phyloP scores from a whole-genome alignment of 2,797 vertebrate species.

The Gymnopithys bicolor region DNA sequence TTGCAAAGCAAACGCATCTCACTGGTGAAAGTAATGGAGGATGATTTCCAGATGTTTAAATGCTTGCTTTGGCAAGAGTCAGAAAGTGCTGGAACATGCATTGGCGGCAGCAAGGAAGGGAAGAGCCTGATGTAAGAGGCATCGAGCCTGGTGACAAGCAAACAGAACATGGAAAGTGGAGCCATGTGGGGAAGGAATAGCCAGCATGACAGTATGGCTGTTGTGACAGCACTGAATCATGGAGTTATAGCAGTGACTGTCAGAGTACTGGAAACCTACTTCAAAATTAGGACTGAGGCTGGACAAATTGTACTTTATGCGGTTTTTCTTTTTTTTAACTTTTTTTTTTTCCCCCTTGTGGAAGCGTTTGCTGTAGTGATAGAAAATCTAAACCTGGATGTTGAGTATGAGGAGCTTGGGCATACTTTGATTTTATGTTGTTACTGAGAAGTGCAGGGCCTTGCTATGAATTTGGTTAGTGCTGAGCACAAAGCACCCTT shows the following conservation, averaged over 20 bases:
- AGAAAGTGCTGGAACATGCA: conserved; percentile 75
- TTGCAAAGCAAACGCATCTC: conserved; percentile 54
- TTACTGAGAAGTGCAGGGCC: background rate
- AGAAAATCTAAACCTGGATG: background rate
- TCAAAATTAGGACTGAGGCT: background rate
- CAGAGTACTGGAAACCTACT: background rate
- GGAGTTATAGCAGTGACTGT: background rate
- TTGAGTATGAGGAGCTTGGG: background rate
- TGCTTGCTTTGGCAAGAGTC: conserved; percentile 82
- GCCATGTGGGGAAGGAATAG: background rate
- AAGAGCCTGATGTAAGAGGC: conserved; percentile 49
- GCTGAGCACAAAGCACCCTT: conserved; percentile 17
- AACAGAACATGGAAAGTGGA: conserved; percentile 51
- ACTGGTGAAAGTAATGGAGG: conserved; percentile 54
- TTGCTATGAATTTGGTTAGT: background rate
- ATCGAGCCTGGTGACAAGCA: background rate
- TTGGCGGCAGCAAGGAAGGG: conserved; percentile 72
- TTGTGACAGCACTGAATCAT: background rate
- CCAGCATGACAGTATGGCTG: background rate
- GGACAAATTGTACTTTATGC: background rate
- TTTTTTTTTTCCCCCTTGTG: fast-evolving
- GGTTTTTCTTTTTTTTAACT: too few relatives aligned
- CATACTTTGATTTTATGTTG: background rate
- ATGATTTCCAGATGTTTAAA: conserved; percentile 91
- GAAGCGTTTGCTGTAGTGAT: background rate